A percentile compares a stretch with the other conserved stretches of the same genome.
These are phyloP conservation scores for Atopsyche davidsoni DNA, from an alignment of 1,140 invertebrate genomes.

Conservation along the genomic window DNA sequence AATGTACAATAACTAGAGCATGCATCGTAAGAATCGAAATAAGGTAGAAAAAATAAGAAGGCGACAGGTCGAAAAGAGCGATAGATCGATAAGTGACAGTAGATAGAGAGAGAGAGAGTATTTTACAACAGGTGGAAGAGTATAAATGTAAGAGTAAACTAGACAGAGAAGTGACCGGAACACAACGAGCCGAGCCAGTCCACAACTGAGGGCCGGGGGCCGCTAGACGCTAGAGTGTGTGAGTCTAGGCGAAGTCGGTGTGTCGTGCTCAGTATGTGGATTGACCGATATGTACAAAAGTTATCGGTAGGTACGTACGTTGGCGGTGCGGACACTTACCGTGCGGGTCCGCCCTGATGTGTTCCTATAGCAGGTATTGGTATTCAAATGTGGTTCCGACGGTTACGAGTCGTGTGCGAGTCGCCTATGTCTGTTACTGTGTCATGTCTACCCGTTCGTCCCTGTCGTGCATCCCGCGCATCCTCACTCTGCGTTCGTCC, in stretches of 20 bases:
- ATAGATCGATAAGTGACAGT: constrained; percentile 41
- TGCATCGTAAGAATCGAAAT: constrained; percentile 26
- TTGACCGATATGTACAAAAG: constrained; percentile 27
- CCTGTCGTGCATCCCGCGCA: too few species aligned
- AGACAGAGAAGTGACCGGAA: constrained; percentile 21
- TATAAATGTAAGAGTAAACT: constrained; percentile 22
- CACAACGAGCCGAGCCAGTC: constrained; percentile 28
- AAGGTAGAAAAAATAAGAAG: constrained; percentile 25
- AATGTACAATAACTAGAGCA: constrained; percentile 22
- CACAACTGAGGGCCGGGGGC: constrained; percentile 24
- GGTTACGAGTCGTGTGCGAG: constrained; percentile 16
- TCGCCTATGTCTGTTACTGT: too few species aligned
- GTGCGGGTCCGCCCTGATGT: constrained; percentile 34
- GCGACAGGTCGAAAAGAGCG: constrained; percentile 30
- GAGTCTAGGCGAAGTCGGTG: constrained; percentile 13
- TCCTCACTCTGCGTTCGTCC: background rate
- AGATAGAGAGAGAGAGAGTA: constrained; percentile 41
- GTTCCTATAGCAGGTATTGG: constrained; percentile 49
- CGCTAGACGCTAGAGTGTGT: constrained; percentile 9
- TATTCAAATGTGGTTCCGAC: constrained; percentile 57
- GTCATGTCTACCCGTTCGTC: too few species aligned
- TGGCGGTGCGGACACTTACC: constrained; percentile 45
- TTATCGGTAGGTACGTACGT: constrained; percentile 31
- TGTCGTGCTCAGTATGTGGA: constrained; percentile 28
- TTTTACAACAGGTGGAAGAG: constrained; percentile 19